Evolutionary conservation across 2,888 invertebrate genomes (phyloP).

Genomic region (Cephus pulcher): DNA sequence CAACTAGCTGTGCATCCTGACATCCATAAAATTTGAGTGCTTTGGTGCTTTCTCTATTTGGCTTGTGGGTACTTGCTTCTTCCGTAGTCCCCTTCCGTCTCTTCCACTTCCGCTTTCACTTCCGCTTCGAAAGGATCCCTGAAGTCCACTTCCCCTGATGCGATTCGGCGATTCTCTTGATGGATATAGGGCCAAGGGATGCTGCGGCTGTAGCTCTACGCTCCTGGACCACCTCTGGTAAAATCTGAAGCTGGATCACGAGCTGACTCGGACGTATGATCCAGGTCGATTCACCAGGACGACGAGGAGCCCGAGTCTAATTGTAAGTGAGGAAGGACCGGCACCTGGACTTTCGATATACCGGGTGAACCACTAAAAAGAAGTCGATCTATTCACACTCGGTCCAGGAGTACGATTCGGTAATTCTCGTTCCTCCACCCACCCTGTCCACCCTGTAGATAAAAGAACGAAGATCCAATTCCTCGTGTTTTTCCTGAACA

Average conservation of each 20-base stretch:
- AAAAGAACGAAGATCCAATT: background rate
- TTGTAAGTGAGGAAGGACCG: background rate
- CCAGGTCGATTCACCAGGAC: background rate
- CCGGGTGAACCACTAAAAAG: background rate
- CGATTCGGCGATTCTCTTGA: background rate
- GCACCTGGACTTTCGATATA: background rate
- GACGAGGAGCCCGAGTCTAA: background rate
- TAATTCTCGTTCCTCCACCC: background rate
- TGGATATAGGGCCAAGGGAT: background rate
- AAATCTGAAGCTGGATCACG: background rate
- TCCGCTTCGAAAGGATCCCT: background rate
- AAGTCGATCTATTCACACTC: background rate
- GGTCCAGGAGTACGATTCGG: background rate
- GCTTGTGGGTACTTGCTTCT: background rate
- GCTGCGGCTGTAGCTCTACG: background rate
- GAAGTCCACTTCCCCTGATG: background rate
- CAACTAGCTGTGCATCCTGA: no score
- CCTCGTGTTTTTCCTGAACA: background rate
- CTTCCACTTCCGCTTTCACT: no score
- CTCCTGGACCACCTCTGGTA: background rate
- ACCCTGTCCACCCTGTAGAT: background rate
- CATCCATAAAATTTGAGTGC: background rate
- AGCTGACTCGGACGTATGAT: background rate
- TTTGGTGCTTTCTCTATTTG: background rate
- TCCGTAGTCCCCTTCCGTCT: background rate